Percentiles rank a stretch among this genome's conserved stretches.
Conservation (phyloP, 2,113 vertebrate species). For the Clarias magur region DNA sequence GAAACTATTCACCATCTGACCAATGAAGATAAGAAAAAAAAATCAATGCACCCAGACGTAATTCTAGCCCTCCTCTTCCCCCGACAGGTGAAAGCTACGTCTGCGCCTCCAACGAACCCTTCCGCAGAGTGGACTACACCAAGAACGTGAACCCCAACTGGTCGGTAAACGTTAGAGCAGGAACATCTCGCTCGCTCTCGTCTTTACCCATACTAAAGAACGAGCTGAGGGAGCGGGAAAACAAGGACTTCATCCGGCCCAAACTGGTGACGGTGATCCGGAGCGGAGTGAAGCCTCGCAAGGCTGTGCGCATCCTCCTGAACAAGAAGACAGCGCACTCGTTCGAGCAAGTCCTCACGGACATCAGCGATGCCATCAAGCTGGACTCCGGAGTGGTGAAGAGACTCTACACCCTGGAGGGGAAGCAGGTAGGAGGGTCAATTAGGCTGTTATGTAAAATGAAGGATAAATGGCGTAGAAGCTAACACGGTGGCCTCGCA, state of each 20-base stretch:
- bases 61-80: background rate
- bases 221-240: constrained; percentile 74
- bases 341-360: constrained; percentile 94
- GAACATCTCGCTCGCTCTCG: constrained; percentile 77
- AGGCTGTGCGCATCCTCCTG: constrained; percentile 93
- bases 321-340: constrained; percentile 99
- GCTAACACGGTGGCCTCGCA: background rate
- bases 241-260: constrained; percentile 95
- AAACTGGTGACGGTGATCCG: constrained; percentile 97
- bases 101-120: constrained; percentile 94
- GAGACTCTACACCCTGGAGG: constrained; percentile 92
- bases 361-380: constrained; percentile 98
- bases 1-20: background rate
- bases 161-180: constrained; percentile 87
- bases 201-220: constrained; percentile 75
- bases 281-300: constrained; percentile 93
- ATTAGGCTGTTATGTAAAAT: background rate
- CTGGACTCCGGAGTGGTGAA: constrained; percentile 94
- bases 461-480: no score
- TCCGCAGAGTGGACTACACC: constrained; percentile 90
- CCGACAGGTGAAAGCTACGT: constrained; percentile 92
- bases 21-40: background rate
- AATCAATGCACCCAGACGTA: background rate
- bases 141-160: constrained; percentile 97
- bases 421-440: constrained; percentile 85